phyloP scores from a whole-genome alignment of 1,140 invertebrate genomes.

The Macrocentrus cingulum region DNA sequence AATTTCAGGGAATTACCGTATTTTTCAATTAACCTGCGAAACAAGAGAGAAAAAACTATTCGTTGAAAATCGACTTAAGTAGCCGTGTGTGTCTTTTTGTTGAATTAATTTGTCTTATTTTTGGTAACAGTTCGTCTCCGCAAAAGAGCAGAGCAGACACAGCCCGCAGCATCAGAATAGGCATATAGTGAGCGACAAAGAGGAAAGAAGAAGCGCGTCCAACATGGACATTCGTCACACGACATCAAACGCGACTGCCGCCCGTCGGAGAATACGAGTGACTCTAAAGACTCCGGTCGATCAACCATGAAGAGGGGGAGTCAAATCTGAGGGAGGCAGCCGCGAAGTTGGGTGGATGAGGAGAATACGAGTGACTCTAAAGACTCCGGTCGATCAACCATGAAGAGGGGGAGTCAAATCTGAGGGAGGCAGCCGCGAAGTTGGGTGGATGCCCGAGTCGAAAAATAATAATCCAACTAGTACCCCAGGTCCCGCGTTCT shows the following conservation, averaged over 20 bases:
- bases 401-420: constrained; percentile 14
- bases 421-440: too few species aligned
- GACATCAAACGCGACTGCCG: constrained; percentile 37
- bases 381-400: constrained; percentile 28
- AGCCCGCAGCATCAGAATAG: too few species aligned
- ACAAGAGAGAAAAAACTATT: too few species aligned
- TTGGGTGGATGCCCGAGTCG: too few species aligned
- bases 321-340: background rate
- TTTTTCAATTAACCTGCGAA: too few species aligned
- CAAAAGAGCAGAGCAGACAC: too few species aligned
- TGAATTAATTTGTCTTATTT: too few species aligned
- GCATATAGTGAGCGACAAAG: constrained; percentile 16
- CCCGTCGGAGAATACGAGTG: constrained; percentile 26
- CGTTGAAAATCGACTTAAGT: too few species aligned
- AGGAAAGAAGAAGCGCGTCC: constrained; percentile 33
- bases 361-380: constrained; percentile 29
- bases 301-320: constrained; percentile 22
- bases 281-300: constrained; percentile 31
- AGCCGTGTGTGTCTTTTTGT: too few species aligned
- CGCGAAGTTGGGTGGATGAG: constrained; percentile 9
- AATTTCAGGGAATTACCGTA: too few species aligned
- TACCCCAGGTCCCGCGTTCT: too few species aligned
- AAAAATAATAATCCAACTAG: too few species aligned
- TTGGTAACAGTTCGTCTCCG: background rate
- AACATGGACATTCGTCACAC: constrained; percentile 37